Evolutionary conservation across 1,140 invertebrate species (phyloP).

Genomic region (Apis florea): DNA sequence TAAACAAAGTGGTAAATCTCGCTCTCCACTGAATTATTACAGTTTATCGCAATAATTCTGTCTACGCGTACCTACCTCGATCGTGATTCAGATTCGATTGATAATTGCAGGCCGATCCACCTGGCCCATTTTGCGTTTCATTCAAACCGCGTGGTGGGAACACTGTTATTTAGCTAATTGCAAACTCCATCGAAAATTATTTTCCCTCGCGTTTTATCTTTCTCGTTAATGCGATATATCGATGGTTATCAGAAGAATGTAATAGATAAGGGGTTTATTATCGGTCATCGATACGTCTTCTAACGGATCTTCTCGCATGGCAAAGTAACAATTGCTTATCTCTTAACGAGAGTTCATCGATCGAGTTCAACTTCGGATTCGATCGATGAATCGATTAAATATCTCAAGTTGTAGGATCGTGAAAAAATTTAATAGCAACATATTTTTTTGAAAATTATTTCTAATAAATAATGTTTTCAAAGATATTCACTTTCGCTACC

Average conservation of each 20-base stretch:
- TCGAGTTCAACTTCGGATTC: neutral
- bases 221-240: neutral
- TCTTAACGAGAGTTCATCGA: neutral
- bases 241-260: neutral
- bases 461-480: no score
- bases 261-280: constrained; percentile 28
- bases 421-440: no score
- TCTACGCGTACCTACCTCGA: neutral
- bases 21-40: constrained; percentile 3
- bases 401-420: no score
- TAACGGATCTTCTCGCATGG: constrained; percentile 1
- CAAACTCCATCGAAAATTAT: neutral
- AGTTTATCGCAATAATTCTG: constrained; percentile 39
- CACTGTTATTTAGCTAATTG: constrained; percentile 29
- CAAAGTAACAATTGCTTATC: neutral
- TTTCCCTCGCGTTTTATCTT: neutral
- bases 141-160: constrained; percentile 1
- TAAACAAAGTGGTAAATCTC: neutral
- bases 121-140: constrained; percentile 17
- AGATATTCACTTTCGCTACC: no score
- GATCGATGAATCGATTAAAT: neutral
- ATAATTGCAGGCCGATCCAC: constrained; percentile 24
- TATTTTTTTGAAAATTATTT: no score
- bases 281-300: neutral
- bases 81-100: constrained; percentile 16